These are phyloP conservation scores for Mastomys coucha DNA, from an alignment of 2,113 vertebrate genomes.

Conservation along the genomic window DNA sequence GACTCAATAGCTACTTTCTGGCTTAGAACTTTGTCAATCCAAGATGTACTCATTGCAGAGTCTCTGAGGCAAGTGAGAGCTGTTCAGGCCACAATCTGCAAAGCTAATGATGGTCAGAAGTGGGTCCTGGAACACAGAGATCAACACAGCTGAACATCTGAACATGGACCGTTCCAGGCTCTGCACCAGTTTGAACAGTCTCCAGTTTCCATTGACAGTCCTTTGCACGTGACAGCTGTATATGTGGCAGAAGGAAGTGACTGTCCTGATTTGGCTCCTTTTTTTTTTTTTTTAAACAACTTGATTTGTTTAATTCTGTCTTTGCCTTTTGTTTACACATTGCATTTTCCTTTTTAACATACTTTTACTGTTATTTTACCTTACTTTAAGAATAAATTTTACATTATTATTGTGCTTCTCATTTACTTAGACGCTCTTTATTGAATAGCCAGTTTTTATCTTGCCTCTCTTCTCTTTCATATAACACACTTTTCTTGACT, in stretches of 20 bases:
- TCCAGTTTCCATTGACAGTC: background rate
- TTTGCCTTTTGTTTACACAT: background rate
- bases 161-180: background rate
- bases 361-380: background rate
- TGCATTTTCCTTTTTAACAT: background rate
- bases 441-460: too few species aligned
- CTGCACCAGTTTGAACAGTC: background rate
- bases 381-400: background rate
- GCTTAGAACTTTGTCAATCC: background rate
- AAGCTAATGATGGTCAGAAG: background rate
- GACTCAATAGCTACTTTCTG: background rate
- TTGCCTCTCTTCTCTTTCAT: background rate
- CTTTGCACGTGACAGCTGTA: background rate
- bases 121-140: background rate
- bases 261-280: background rate
- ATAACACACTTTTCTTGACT: too few species aligned
- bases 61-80: background rate
- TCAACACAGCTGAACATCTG: background rate
- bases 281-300: too few species aligned
- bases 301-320: background rate
- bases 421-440: background rate
- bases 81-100: background rate
- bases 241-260: background rate
- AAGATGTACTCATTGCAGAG: background rate
- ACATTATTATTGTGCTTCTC: background rate